A percentile compares a stretch with the other conserved stretches of the same genome.
Conservation (phyloP, 2,113 vertebrate genomes). For the Proterorhinus semilunaris region DNA sequence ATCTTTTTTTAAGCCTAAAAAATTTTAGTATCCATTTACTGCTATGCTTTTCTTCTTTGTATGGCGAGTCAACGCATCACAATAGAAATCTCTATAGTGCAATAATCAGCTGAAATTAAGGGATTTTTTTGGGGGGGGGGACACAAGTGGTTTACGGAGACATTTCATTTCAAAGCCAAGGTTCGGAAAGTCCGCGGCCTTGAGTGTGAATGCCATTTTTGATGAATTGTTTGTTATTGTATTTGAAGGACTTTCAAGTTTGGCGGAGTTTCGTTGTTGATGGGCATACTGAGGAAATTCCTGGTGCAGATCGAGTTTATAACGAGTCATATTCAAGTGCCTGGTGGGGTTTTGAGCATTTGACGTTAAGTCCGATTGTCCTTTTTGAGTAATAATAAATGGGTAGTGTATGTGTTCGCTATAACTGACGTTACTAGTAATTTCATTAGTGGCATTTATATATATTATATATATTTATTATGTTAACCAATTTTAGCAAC, state of each 20-base stretch:
- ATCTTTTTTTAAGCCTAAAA: constrained; percentile 63
- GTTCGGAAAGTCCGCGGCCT: constrained; percentile 19
- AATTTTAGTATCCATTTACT: constrained; percentile 65
- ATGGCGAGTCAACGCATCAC: constrained; percentile 58
- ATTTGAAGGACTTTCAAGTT: constrained; percentile 56
- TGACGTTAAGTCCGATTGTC: constrained; percentile 28
- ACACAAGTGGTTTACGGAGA: constrained; percentile 15
- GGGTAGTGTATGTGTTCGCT: constrained; percentile 40
- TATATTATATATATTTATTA: constrained; percentile 39
- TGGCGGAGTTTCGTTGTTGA: constrained; percentile 24
- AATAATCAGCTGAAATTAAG: constrained; percentile 84
- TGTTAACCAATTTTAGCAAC: constrained; percentile 35
- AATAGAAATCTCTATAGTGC: constrained; percentile 86
- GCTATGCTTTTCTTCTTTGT: constrained; percentile 31
- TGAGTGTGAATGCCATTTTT: constrained; percentile 33
- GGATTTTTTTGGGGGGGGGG: constrained; percentile 51
- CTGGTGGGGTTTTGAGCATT: constrained; percentile 61
- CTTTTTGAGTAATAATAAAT: constrained; percentile 20
- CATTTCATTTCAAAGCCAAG: constrained; percentile 38
- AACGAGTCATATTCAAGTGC: constrained; percentile 74
- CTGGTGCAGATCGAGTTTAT: constrained; percentile 37
- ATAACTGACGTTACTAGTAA: constrained; percentile 51
- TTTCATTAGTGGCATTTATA: constrained; percentile 44
- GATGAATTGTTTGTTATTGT: constrained; percentile 42
- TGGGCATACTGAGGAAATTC: constrained; percentile 22